These are phyloP conservation scores for Mayetiola destructor DNA, from an alignment of 2,888 invertebrate genomes.

Conservation along the genomic window DNA sequence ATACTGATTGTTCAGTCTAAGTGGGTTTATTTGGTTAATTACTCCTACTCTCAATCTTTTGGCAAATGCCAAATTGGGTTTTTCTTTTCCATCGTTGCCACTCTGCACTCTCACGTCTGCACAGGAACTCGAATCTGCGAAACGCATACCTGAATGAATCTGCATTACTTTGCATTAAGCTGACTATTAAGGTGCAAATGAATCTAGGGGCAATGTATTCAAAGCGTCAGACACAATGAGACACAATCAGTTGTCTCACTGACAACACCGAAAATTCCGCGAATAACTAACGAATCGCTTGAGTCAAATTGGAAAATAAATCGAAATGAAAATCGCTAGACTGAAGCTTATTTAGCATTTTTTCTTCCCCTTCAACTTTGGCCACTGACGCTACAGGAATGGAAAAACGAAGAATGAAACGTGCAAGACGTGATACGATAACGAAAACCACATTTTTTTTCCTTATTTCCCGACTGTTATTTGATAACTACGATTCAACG, in stretches of 20 bases:
- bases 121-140: no score
- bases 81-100: neutral
- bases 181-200: neutral
- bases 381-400: neutral
- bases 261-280: neutral
- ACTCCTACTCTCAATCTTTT: neutral
- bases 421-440: slow-evolving; percentile 3
- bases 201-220: neutral
- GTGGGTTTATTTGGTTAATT: slow-evolving; percentile 11
- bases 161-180: no score
- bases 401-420: neutral
- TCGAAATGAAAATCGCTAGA: neutral
- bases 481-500: no score
- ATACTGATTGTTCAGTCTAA: no score
- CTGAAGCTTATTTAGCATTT: neutral
- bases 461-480: no score
- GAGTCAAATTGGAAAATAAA: neutral
- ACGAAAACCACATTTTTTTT: neutral
- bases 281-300: neutral
- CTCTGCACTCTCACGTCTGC: neutral
- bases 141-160: no score
- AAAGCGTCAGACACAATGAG: neutral
- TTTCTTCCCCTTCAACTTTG: neutral
- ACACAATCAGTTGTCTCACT: slow-evolving; percentile 4
- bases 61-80: neutral